Evolutionary conservation across 2,888 invertebrate genomes (phyloP), one percentile per base, ranked within the genome.

Genomic region (Yponomeuta evonymella): DNA sequence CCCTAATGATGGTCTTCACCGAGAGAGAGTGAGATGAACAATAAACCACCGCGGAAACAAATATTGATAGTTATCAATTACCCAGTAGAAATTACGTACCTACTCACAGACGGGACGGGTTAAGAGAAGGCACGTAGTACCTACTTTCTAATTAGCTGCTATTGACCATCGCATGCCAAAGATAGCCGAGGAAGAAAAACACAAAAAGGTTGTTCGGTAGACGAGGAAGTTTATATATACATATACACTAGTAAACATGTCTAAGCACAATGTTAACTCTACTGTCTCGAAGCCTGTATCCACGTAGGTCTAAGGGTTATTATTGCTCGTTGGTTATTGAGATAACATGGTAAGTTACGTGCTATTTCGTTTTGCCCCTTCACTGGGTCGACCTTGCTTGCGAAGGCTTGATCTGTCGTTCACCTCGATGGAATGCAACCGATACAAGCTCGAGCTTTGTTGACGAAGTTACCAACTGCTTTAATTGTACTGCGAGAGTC

Each of bases 331-430:
- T 15, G 51, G 1, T 58, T 15, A 6, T 15, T 58, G 15, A 58
- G 51, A 58, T 58, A 58, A 15, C 5, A 15, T 58, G 51, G 51
- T 68, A 66, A 64, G 72, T 69, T 68, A 58, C 51, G 51, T 58
- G 51, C 51, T 58, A 71, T 72, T 72, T 62, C 48, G 71, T 74
- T 72, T 73, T 43, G 66, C 76, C 90, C 91, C 90, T 90, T 90
- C 90, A 89, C 91, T 77, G 83, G 74, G 51, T 23, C 82, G 89
- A 84, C 91, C 91, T 91, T 91, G 91, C 80, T 78, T 79, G 79
- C 82, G 79, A 86, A 87, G 88, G 85, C 87, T 82, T 73, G 75
- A 81, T 70, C 72, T 85, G 85, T 86, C 85, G 87, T 82, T 86
- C 81, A 83, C 82, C 83, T 85, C 84, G 79, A 69, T 78, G 87